Evolutionary conservation across 2,113 vertebrate genomes (phyloP), one percentile per base, ranked within the genome.

Genomic region (Hippocampus mohnikei): DNA sequence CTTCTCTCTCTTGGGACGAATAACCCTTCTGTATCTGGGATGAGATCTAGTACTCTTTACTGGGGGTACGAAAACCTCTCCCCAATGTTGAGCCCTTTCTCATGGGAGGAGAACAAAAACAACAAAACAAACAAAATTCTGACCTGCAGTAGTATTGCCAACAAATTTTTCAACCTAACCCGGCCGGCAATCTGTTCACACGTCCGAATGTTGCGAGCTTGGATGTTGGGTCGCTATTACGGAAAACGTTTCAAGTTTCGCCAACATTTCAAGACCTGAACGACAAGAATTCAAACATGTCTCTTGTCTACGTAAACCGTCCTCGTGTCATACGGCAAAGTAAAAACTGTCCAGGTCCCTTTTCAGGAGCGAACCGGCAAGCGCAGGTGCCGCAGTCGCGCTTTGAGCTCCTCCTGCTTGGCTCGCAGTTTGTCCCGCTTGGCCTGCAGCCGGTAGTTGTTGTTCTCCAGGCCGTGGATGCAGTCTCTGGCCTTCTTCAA

Each of bases 401-500:
- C 82, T 29, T 85, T 88, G 29, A 94, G 89, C 72, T 77, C 77
- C 3, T 90, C 83, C 67, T 92, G 92, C 15, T 78, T 82, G 3
- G 83, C 73, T 18, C 67, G 5, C 0, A 92, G 90, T 52, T 70
- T 78, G 69, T 92, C 83, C 18, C n/a, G 76, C 70, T 78, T 85
- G 12, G 67, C 8, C 0, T 72, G 68, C 21, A 94, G 90, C 33
- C 82, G 71, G 65, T 81, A 87, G 21, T 70, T 29, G 15, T 92
- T 72, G 0, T 66, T 72, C 81, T 92, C 90, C 81, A 94, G 81
- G 71, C 78, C 42, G 8, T 82, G 84, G 82, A 93, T 92, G 74
- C 88, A 88, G 65, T 93, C 92, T 3, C 88, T 69, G 0, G 93
- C 93, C 65, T 90, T 92, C 81, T 92, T 92, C 71, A 94, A 82